Base-by-base conservation (phyloP, 2,113 vertebrate genomes). In the Tragelaphus scriptus region DNA sequence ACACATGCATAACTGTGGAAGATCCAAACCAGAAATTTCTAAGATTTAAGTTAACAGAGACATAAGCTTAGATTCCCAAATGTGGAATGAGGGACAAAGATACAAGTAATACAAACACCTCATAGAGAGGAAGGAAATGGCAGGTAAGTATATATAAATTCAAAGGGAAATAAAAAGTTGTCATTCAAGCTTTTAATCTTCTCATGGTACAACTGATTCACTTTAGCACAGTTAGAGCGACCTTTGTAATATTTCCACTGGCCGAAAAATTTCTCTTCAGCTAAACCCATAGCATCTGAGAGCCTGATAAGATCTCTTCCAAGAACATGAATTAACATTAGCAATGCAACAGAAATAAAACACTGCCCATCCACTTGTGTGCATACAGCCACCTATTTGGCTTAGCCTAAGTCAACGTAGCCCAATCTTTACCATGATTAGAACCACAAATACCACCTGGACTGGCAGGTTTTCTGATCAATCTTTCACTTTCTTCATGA, bases 191-290 rank as follows among this genome's bases (percentile, higher is more conserved):
- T 80, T 98, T 98, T 98, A 97, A 98, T 98, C 93, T 71, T 98
- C 65, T 56, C 53, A 56, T 36, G 36, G 53, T 25, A 84, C 53
- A 84, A 55, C 19, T 56, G 32, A 56, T 91, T 98, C 94, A 98
- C 91, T 98, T 97, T 95, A 49, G 91, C 95, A 96, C 0, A 12
- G 96, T 98, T 98, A 98, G 63, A 97, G 92, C 96, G 98, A 98
- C 92, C 96, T 97, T 93, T 95, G 61, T 92, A 68, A 81, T 89
- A 97, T 97, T 98, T 97, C 97, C 96, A 98, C 96, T 80, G 97
- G 55, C 97, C 90, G 97, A 98, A 99, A 98, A 98, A 98, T 99
- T 98, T 99, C 98, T 98, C 95, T 97, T 94, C 0, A 91, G 90
- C 90, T 98, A 75, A 97, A 98, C 40, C n/a, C 82, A 97, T 84